Conservation (phyloP, 2,797 vertebrate species). For the Fringilla coelebs region DNA sequence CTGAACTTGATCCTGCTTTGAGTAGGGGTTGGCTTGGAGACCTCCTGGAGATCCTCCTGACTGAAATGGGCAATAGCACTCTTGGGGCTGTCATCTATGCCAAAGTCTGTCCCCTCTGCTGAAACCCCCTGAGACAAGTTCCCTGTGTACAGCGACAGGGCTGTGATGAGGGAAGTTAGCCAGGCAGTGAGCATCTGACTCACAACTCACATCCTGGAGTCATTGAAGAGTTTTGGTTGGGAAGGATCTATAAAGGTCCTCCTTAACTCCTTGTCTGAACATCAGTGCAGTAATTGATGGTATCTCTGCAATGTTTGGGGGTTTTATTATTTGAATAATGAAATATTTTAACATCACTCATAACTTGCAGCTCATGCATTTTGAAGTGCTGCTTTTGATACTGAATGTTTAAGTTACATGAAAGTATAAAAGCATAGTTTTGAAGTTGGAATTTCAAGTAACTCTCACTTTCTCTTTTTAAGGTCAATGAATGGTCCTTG, state of each 20-base stretch:
- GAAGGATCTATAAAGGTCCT: background rate
- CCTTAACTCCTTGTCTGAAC: background rate
- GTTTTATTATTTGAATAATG: background rate
- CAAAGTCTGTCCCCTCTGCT: background rate
- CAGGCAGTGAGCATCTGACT: background rate
- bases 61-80: background rate
- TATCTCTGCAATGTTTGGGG: background rate
- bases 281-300: background rate
- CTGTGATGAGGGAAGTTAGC: background rate
- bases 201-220: background rate
- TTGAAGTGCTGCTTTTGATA: background rate
- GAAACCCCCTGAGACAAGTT: background rate
- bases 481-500: slow-evolving; percentile 94
- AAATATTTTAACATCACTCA: background rate
- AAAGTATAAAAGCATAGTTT: background rate
- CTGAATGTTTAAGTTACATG: background rate
- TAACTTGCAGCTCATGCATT: background rate
- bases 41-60: background rate
- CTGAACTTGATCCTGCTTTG: background rate
- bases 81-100: background rate
- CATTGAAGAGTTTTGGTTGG: background rate
- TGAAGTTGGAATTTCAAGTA: background rate
- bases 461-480: slow-evolving; percentile 43
- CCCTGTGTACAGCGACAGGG: accelerated
- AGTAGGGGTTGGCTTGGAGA: background rate